phyloP scores from a whole-genome alignment of 2,888 invertebrate genomes.

The Allophyes oxyacanthae region DNA sequence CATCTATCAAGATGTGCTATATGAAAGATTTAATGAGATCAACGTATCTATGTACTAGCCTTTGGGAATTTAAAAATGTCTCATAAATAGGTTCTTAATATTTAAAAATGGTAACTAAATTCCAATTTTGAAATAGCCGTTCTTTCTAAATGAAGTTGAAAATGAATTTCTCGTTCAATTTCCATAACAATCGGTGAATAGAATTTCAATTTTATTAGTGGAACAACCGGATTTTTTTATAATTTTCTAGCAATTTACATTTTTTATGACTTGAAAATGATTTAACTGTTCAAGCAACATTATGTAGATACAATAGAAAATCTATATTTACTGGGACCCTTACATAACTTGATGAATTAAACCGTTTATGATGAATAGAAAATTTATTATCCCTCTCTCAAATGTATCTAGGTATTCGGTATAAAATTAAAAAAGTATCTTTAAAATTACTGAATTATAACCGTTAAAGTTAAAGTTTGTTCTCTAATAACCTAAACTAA shows the following conservation, averaged over 20 bases:
- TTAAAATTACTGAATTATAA: slow-evolving; percentile 15
- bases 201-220: slow-evolving; percentile 22
- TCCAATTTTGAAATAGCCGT: slow-evolving; percentile 1
- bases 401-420: background rate
- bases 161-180: slow-evolving; percentile 19
- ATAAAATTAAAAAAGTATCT: background rate
- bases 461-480: no score
- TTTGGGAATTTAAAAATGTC: slow-evolving; percentile 8
- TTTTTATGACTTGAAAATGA: background rate
- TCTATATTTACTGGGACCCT: no score
- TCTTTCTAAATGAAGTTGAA: slow-evolving; percentile 14
- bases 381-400: no score
- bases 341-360: no score
- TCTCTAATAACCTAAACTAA: no score
- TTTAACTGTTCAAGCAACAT: background rate
- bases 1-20: slow-evolving; percentile 19
- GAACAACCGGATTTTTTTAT: background rate
- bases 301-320: no score
- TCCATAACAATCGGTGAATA: slow-evolving; percentile 14
- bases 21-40: slow-evolving; percentile 26
- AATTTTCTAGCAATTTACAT: slow-evolving; percentile 3
- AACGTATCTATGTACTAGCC: background rate
- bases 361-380: no score
- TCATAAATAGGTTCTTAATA: slow-evolving; percentile 1
- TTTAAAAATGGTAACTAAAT: slow-evolving; percentile 3